phyloP scores from a whole-genome alignment of 1,140 invertebrate genomes.

The Diabrotica virgifera region DNA sequence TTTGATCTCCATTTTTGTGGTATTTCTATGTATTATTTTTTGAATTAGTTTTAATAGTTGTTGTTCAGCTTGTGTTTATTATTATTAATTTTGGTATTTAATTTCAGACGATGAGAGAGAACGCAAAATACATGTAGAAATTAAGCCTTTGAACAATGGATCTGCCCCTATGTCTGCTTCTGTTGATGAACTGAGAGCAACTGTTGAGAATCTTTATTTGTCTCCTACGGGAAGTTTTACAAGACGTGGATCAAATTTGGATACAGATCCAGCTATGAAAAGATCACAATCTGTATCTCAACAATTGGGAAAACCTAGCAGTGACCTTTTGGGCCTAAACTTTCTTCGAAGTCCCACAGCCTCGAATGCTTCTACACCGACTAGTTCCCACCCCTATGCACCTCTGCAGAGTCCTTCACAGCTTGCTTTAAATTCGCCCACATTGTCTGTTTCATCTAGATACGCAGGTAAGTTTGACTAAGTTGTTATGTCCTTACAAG shows the following conservation, averaged over 20 bases:
- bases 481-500: too few species aligned
- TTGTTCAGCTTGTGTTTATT: too few species aligned
- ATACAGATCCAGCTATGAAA: conserved; percentile 68
- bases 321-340: conserved; percentile 75
- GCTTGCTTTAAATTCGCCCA: conserved; percentile 46
- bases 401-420: conserved; percentile 69
- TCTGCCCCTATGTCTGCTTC: conserved; percentile 85
- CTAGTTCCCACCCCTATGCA: conserved; percentile 77
- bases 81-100: too few species aligned
- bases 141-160: conserved; percentile 89
- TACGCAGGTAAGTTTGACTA: conserved; percentile 46
- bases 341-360: conserved; percentile 73
- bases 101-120: conserved; percentile 72
- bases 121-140: conserved; percentile 90
- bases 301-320: conserved; percentile 75
- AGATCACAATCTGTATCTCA: conserved; percentile 76
- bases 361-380: conserved; percentile 85
- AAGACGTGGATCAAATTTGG: conserved; percentile 56
- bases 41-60: too few species aligned
- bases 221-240: conserved; percentile 68
- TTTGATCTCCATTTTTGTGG: too few species aligned
- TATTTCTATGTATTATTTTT: too few species aligned
- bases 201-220: conserved; percentile 86
- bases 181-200: conserved; percentile 89
- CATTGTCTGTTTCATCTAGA: conserved; percentile 56